Conservation (phyloP, 2,888 invertebrate species). For the Drosophila fungiperda region DNA sequence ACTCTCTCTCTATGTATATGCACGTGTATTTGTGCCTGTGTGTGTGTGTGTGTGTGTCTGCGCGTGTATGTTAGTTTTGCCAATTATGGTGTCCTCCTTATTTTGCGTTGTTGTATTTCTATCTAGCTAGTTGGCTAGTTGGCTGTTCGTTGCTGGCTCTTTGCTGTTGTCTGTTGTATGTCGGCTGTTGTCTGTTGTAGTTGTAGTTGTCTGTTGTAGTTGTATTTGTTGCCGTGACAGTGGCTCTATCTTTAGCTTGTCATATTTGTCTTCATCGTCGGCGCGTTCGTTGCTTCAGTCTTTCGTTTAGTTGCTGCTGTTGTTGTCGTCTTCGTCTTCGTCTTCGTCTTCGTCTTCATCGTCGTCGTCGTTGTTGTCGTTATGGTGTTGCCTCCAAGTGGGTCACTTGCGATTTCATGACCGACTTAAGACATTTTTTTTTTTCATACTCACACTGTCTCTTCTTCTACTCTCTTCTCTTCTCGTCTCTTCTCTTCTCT, state of each 20-base stretch:
- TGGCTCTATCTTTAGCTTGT: slow-evolving; percentile 71
- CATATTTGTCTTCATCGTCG: slow-evolving; percentile 73
- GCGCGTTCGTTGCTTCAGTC: slow-evolving; percentile 77
- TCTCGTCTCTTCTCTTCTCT: slow-evolving; percentile 20
- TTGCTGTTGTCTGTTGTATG: slow-evolving; percentile 12
- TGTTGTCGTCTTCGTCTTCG: slow-evolving; percentile 12
- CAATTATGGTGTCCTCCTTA: slow-evolving; percentile 82
- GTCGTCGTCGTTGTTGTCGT: slow-evolving; percentile 40
- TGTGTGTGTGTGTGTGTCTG: slow-evolving; percentile 35
- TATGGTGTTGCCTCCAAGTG: slow-evolving; percentile 76
- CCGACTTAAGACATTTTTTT: slow-evolving; percentile 79
- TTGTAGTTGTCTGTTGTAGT: slow-evolving; percentile 5
- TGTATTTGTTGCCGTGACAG: slow-evolving; percentile 53
- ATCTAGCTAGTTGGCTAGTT: slow-evolving; percentile 52
- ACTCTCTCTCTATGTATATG: slow-evolving; percentile 17
- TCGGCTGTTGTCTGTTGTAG: slow-evolving; percentile 10
- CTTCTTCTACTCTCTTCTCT: slow-evolving; percentile 24
- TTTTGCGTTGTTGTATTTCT: slow-evolving; percentile 69
- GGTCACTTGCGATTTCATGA: slow-evolving; percentile 85
- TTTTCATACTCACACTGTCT: slow-evolving; percentile 46
- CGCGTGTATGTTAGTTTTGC: slow-evolving; percentile 67
- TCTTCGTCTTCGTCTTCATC: slow-evolving; percentile 18
- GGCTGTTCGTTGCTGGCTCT: slow-evolving; percentile 19
- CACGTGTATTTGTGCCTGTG: slow-evolving; percentile 38
- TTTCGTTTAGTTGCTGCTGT: slow-evolving; percentile 61